A percentile compares a stretch with the other conserved stretches of the same genome.
Conservation (phyloP, 2,888 invertebrate genomes). For the Leptopilina myrica region DNA sequence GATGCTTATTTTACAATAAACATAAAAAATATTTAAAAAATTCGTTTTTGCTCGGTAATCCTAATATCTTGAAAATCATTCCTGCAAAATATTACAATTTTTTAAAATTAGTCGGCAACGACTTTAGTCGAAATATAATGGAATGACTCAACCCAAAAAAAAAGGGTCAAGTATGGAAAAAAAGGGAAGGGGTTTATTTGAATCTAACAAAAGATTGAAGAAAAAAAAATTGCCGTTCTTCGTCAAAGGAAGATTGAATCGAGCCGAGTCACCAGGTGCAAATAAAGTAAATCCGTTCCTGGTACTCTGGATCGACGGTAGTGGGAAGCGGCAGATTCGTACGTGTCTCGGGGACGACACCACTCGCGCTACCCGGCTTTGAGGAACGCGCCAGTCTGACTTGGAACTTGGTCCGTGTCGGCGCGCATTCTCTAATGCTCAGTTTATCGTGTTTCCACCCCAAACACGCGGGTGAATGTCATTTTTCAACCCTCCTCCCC, state of each 20-base stretch:
- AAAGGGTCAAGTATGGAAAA: too few relatives aligned
- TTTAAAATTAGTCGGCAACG: too few relatives aligned
- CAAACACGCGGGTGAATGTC: constrained; percentile 45
- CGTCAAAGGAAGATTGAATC: neutral
- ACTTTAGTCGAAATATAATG: too few relatives aligned
- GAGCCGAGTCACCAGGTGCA: constrained; percentile 4
- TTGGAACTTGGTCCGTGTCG: constrained; percentile 52
- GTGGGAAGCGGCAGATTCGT: constrained; percentile 61
- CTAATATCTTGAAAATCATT: too few relatives aligned
- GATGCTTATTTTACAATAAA: too few relatives aligned
- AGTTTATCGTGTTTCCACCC: constrained; percentile 36
- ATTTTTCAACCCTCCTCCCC: constrained; percentile 39
- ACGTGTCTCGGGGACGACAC: constrained; percentile 62
- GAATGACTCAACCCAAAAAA: too few relatives aligned
- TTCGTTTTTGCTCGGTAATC: too few relatives aligned
- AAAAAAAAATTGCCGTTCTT: neutral
- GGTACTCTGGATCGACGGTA: constrained; percentile 49
- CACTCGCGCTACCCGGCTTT: constrained; percentile 64
- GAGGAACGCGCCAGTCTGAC: constrained; percentile 60
- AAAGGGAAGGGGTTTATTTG: too few relatives aligned
- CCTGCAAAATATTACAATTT: too few relatives aligned
- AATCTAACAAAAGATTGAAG: too few relatives aligned
- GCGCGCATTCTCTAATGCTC: constrained; percentile 44
- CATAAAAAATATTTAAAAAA: too few relatives aligned
- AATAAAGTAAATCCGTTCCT: constrained; percentile 47